These are phyloP conservation scores for Numenius arquata DNA, from an alignment of 2,113 vertebrate species.

Conservation along the genomic window DNA sequence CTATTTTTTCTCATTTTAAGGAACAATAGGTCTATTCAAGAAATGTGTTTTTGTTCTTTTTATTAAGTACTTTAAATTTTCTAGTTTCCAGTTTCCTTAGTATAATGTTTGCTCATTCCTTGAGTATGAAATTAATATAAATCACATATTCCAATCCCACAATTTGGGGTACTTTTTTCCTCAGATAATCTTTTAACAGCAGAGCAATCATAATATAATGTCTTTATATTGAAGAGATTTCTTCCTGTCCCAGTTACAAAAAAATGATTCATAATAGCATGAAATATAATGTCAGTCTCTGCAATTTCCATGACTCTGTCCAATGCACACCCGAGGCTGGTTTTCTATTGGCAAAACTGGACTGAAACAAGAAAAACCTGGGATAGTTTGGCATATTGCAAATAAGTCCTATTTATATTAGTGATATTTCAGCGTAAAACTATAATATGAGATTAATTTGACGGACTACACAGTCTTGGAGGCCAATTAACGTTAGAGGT, in stretches of 20 bases:
- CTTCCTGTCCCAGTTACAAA: background rate
- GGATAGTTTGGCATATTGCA: too few relatives aligned
- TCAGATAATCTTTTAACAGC: constrained; percentile 11
- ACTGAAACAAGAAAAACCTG: background rate
- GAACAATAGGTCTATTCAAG: constrained; percentile 43
- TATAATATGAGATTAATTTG: background rate
- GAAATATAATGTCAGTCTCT: background rate
- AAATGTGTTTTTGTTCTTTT: background rate
- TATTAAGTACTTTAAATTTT: constrained; percentile 1
- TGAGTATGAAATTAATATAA: constrained; percentile 32
- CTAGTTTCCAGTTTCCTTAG: constrained; percentile 27
- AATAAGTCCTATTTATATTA: background rate
- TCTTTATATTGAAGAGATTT: constrained; percentile 13
- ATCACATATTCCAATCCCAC: background rate
- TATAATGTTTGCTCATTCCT: constrained; percentile 3
- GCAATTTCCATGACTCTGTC: background rate
- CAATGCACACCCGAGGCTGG: background rate
- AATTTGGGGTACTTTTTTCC: background rate
- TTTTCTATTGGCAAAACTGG: background rate
- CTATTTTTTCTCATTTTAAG: constrained; percentile 9
- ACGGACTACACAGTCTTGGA: background rate
- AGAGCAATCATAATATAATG: background rate
- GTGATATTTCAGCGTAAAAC: background rate
- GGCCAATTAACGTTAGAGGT: background rate
- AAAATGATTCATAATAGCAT: background rate